phyloP scores from a whole-genome alignment of 2,113 vertebrate genomes.

The Sinocyclocheilus rhinocerous region DNA sequence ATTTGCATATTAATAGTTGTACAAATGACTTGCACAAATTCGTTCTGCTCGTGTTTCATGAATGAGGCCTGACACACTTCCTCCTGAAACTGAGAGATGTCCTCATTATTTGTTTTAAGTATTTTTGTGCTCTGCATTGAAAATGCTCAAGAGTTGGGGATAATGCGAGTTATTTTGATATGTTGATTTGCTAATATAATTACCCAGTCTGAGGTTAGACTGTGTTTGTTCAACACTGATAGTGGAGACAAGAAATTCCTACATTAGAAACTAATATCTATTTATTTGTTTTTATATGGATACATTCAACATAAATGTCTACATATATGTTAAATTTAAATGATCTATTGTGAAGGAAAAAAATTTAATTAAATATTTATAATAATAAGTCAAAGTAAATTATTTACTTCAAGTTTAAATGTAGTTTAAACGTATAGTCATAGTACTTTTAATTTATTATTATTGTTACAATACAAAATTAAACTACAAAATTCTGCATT shows the following conservation, averaged over 20 bases:
- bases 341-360: not conserved
- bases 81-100: not conserved
- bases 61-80: not conserved
- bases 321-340: too few species aligned
- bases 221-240: not conserved
- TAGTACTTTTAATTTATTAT: not conserved
- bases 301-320: too few species aligned
- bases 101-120: not conserved
- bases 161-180: not conserved
- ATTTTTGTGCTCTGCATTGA: too few species aligned
- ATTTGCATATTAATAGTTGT: not conserved
- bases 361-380: not conserved
- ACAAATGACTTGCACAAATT: not conserved
- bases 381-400: too few species aligned
- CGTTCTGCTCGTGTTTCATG: not conserved
- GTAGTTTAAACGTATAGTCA: too few species aligned
- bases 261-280: not conserved
- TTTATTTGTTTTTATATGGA: not conserved
- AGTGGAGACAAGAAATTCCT: not conserved
- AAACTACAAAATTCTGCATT: too few species aligned
- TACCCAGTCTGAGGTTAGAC: too few species aligned
- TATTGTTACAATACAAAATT: not conserved
- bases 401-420: too few species aligned
- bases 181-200: not conserved
- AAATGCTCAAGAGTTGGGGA: too few species aligned